Evolutionary conservation across 2,888 invertebrate species (phyloP).

Genomic region (Melieria crassipennis): DNA sequence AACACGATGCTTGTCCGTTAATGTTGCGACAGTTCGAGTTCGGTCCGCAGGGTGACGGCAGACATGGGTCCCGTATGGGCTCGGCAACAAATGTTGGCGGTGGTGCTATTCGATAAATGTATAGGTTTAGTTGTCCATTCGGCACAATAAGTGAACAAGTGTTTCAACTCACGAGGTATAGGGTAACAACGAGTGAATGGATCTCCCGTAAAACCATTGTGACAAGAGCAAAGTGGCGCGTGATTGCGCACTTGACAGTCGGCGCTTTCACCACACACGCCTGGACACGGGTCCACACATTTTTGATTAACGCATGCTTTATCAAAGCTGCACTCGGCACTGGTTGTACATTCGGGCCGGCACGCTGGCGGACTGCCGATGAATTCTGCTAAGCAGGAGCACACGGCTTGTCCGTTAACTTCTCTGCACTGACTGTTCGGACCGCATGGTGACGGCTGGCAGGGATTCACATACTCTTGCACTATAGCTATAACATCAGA

Average conservation of each 20-base stretch:
- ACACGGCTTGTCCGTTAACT: slow-evolving; percentile 74
- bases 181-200: slow-evolving; percentile 72
- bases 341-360: slow-evolving; percentile 74
- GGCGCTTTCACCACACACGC: slow-evolving; percentile 75
- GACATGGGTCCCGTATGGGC: slow-evolving; percentile 68
- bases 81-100: slow-evolving; percentile 51
- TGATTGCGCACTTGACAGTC: slow-evolving; percentile 77
- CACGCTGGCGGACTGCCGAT: slow-evolving; percentile 80
- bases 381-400: slow-evolving; percentile 74
- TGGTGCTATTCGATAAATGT: slow-evolving; percentile 48
- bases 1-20: slow-evolving; percentile 72
- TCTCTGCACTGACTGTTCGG: slow-evolving; percentile 81
- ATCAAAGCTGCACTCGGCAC: slow-evolving; percentile 73
- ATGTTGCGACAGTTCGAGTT: slow-evolving; percentile 74
- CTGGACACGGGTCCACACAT: slow-evolving; percentile 77
- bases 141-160: neutral
- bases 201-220: slow-evolving; percentile 75
- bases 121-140: slow-evolving; percentile 53
- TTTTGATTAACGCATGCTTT: slow-evolving; percentile 76
- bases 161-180: slow-evolving; percentile 62
- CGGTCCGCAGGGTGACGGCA: slow-evolving; percentile 75
- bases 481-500: slow-evolving; percentile 43
- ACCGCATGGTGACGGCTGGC: slow-evolving; percentile 75
- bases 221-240: slow-evolving; percentile 76
- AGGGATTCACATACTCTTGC: slow-evolving; percentile 59